Conservation (phyloP, 1,140 invertebrate species). For the Antheraea pernyi region DNA sequence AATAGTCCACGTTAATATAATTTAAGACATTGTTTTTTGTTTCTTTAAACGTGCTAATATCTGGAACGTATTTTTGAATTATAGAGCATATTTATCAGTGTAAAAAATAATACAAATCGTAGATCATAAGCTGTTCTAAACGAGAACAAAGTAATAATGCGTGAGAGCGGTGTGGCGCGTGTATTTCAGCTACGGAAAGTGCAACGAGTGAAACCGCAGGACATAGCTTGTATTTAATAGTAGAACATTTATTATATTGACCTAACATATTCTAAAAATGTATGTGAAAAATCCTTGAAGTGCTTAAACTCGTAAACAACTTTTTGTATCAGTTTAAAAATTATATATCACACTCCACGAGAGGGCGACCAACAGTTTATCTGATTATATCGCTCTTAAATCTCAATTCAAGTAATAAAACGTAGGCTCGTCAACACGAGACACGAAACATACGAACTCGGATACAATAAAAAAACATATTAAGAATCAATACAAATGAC, state of each 20-base stretch:
- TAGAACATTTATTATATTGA: neutral
- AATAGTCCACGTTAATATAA: too few species aligned
- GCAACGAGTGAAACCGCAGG: too few species aligned
- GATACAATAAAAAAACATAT: neutral
- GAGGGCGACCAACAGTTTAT: neutral
- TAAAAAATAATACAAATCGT: too few species aligned
- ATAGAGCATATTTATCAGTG: too few species aligned
- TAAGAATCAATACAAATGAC: neutral
- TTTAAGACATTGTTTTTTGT: too few species aligned
- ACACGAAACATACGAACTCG: neutral
- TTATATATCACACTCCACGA: neutral
- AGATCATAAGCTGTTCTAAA: too few species aligned
- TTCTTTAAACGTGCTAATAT: too few species aligned
- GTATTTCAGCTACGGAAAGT: too few species aligned
- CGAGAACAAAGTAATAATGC: too few species aligned
- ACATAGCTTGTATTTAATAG: neutral
- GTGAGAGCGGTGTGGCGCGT: too few species aligned
- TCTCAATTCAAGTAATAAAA: slow-evolving; percentile 1
- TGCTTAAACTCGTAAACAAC: neutral
- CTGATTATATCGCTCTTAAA: neutral
- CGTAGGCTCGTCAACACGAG: neutral
- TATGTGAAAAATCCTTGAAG: neutral
- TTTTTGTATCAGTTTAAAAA: neutral
- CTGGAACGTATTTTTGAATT: too few species aligned
- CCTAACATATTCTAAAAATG: neutral